phyloP scores from a whole-genome alignment of 2,797 vertebrate species.

The Phrynocephalus guinanensis region DNA sequence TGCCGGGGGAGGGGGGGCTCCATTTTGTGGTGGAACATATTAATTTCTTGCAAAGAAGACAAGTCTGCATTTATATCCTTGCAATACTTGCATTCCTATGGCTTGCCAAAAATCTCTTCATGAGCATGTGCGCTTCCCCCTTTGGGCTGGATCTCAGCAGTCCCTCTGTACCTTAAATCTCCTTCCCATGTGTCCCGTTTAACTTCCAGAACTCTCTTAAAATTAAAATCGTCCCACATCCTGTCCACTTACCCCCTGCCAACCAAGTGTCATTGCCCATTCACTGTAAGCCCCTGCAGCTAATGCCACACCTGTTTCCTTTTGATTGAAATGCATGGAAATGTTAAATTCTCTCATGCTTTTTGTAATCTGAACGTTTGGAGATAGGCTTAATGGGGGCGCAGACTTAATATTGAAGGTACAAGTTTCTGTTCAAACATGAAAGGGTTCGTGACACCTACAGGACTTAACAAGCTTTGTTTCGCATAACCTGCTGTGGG shows the following conservation, averaged over 20 bases:
- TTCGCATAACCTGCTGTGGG: too few species aligned
- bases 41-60: neutral
- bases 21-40: too few species aligned
- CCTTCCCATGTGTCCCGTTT: too few species aligned
- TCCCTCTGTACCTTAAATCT: neutral
- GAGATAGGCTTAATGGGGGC: neutral
- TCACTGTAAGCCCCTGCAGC: too few species aligned
- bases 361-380: neutral
- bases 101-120: neutral
- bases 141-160: neutral
- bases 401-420: neutral
- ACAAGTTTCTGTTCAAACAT: too few species aligned
- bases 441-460: too few species aligned
- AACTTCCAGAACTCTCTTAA: neutral
- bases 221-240: too few species aligned
- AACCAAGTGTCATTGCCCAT: neutral
- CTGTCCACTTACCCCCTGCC: neutral
- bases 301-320: neutral
- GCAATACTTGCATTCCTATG: too few species aligned
- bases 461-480: too few species aligned
- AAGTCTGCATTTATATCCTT: neutral
- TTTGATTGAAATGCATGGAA: neutral
- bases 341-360: neutral
- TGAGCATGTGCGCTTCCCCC: neutral
- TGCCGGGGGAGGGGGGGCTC: neutral